A percentile compares a stretch with the other conserved stretches of the same genome.
phyloP scores from a whole-genome alignment of 2,888 invertebrate species.

The Drosophila helvetica region DNA sequence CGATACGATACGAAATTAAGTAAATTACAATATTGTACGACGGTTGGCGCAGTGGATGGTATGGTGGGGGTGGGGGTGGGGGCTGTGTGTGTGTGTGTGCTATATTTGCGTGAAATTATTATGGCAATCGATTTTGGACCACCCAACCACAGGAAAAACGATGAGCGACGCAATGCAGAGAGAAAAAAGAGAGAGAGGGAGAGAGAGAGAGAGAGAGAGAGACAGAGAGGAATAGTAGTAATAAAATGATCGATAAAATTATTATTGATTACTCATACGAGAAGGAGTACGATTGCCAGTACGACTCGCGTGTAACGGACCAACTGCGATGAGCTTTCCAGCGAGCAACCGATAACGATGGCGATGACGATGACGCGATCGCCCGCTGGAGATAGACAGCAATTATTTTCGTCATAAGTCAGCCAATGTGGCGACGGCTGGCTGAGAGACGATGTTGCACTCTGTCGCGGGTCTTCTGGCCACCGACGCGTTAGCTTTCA shows the following conservation, averaged over 20 bases:
- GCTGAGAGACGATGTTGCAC: constrained; percentile 27
- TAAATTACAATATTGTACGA: constrained; percentile 73
- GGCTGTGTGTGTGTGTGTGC: constrained; percentile 33
- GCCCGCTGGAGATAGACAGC: constrained; percentile 67
- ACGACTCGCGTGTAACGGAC: constrained; percentile 45
- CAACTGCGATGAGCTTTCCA: constrained; percentile 56
- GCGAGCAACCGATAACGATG: constrained; percentile 54
- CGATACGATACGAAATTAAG: constrained; percentile 75
- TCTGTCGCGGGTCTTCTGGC: constrained; percentile 25
- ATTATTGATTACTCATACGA: constrained; percentile 77
- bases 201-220: constrained; percentile 41
- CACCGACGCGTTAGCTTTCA: constrained; percentile 36
- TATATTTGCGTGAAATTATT: constrained; percentile 73
- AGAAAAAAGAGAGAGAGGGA: background rate
- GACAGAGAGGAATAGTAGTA: constrained; percentile 7
- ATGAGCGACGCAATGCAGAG: constrained; percentile 27
- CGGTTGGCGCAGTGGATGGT: constrained; percentile 56
- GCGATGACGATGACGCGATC: constrained; percentile 78
- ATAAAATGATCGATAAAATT: constrained; percentile 65
- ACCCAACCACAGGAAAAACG: constrained; percentile 41
- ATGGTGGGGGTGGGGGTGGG: constrained; percentile 1
- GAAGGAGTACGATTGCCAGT: too few relatives aligned
- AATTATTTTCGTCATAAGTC: constrained; percentile 79
- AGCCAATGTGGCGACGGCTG: constrained; percentile 76
- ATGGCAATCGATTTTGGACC: constrained; percentile 76